Evolutionary conservation across 2,113 vertebrate species (phyloP).

Genomic region (Macrotus californicus): DNA sequence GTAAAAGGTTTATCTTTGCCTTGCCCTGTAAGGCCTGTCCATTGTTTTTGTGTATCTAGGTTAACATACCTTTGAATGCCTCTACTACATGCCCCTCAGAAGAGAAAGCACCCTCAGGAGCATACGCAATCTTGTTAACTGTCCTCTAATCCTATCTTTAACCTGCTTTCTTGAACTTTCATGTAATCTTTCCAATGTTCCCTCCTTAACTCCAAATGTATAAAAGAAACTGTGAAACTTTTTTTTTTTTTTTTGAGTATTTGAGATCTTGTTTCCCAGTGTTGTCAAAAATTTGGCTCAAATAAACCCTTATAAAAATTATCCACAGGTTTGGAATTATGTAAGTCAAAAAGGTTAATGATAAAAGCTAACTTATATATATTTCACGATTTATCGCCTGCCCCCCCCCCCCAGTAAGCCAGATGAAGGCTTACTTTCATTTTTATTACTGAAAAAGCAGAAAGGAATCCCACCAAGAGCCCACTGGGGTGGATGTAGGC

Average conservation of each 20-base stretch:
- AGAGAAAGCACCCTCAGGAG: background rate
- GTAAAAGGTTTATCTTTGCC: background rate
- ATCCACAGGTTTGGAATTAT: background rate
- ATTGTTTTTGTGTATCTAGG: background rate
- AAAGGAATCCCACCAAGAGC: background rate
- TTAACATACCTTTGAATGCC: background rate
- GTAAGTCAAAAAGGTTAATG: background rate
- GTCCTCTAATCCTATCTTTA: background rate
- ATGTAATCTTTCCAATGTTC: background rate
- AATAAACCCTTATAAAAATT: background rate
- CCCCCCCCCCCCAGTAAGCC: background rate
- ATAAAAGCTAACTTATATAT: background rate
- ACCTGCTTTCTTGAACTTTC: background rate
- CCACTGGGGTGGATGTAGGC: too few species aligned
- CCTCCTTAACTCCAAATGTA: background rate
- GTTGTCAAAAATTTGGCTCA: background rate
- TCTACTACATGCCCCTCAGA: background rate
- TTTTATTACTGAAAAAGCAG: background rate
- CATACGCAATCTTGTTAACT: too few species aligned
- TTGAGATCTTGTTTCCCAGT: background rate
- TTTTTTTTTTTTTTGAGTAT: background rate
- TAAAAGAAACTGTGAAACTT: background rate
- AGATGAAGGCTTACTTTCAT: background rate
- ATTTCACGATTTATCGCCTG: background rate
- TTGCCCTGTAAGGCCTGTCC: background rate